Evolutionary conservation across 1,140 invertebrate genomes (phyloP).

Genomic region (Helicorthomorpha holstii): DNA sequence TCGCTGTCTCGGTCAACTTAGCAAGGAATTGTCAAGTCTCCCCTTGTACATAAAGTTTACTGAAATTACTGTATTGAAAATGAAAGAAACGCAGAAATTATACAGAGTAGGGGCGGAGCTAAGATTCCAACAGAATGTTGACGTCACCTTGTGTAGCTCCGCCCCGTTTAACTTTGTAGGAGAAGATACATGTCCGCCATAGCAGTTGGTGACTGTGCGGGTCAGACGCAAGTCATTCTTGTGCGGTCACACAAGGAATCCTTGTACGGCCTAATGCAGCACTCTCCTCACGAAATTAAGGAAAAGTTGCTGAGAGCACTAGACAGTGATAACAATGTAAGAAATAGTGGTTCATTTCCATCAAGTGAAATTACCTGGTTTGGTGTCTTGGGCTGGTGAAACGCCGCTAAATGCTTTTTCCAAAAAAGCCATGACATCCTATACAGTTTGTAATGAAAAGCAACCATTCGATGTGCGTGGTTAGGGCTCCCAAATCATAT

Average conservation of each 20-base stretch:
- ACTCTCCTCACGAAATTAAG: conserved; percentile 39
- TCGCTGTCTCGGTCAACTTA: too few species aligned
- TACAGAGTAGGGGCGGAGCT: too few species aligned
- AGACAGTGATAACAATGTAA: conserved; percentile 44
- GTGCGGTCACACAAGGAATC: conserved; percentile 19
- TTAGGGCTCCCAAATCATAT: too few species aligned
- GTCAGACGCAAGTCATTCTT: conserved; percentile 20
- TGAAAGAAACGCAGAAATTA: too few species aligned
- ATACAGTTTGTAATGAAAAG: too few species aligned
- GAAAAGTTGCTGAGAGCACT: conserved; percentile 40
- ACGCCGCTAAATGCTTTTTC: neutral
- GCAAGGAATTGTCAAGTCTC: too few species aligned
- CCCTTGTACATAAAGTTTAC: too few species aligned
- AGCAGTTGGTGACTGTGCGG: conserved; percentile 22
- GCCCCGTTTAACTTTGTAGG: conserved; percentile 27
- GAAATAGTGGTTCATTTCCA: conserved; percentile 10
- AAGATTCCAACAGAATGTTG: too few species aligned
- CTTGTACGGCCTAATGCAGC: conserved; percentile 32
- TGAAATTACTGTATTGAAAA: too few species aligned
- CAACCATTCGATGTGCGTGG: too few species aligned
- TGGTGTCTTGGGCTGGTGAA: neutral
- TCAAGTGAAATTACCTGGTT: neutral
- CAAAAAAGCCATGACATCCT: neutral
- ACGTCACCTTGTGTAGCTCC: conserved; percentile 2
- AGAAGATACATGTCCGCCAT: conserved; percentile 25